phyloP scores from a whole-genome alignment of 2,888 invertebrate species.

The Alloplasta piceator region DNA sequence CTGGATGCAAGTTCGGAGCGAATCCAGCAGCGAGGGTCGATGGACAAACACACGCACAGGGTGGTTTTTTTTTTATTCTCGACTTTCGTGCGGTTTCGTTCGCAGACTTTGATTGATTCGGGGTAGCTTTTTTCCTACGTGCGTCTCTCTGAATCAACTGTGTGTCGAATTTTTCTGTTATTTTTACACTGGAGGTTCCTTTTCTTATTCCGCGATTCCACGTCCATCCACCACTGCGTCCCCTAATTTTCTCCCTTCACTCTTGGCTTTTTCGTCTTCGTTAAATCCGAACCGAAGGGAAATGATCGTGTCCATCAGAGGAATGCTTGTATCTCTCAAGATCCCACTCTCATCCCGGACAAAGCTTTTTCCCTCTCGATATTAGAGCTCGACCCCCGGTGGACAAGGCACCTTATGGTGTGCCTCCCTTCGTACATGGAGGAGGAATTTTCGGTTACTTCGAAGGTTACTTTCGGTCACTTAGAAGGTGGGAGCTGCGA shows the following conservation, averaged over 20 bases:
- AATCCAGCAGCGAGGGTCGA: slow-evolving; percentile 18
- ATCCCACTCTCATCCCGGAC: slow-evolving; percentile 38
- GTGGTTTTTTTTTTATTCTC: slow-evolving; percentile 16
- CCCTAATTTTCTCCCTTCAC: background rate
- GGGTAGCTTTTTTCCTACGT: slow-evolving; percentile 12
- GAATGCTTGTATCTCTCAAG: slow-evolving; percentile 58
- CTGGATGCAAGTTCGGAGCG: slow-evolving; percentile 36
- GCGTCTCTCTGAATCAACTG: slow-evolving; percentile 21
- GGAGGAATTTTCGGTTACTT: slow-evolving; percentile 56
- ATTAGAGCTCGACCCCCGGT: slow-evolving; percentile 3
- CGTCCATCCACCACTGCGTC: too few species aligned
- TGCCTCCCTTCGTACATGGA: slow-evolving; percentile 2
- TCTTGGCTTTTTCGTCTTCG: background rate
- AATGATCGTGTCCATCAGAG: slow-evolving; percentile 10
- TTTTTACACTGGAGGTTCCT: background rate
- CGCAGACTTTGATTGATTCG: slow-evolving; percentile 49
- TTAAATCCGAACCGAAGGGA: slow-evolving; percentile 1
- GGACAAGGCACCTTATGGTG: slow-evolving; percentile 16
- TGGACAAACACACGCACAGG: slow-evolving; percentile 31
- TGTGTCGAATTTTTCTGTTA: slow-evolving; percentile 33
- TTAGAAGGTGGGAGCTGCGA: slow-evolving; percentile 41
- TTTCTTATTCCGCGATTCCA: too few species aligned
- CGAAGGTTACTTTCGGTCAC: slow-evolving; percentile 50
- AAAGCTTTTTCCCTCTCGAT: background rate
- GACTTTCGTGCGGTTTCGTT: slow-evolving; percentile 26